Evolutionary conservation across 35 echinoderm and acorn worm species (phyloP).

Genomic region (Holothuria glaberrima): DNA sequence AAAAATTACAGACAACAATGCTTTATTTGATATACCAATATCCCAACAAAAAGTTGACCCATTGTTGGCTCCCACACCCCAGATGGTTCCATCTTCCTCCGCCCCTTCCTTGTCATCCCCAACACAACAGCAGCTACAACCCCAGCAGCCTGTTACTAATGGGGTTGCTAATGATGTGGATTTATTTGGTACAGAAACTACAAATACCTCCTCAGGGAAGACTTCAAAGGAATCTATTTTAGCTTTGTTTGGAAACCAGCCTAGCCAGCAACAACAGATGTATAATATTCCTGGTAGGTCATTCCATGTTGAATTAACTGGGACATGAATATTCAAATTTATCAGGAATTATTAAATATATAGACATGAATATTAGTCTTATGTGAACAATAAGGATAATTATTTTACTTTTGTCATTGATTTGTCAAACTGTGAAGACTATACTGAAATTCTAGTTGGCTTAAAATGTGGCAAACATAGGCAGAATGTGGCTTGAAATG

Average conservation of each 20-base stretch:
- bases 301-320: not conserved
- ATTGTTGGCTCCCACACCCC: not conserved
- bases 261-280: conserved; percentile 51
- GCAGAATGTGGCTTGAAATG: too few species aligned
- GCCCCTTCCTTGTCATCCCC: conserved; percentile 24
- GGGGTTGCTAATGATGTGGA: conserved; percentile 55
- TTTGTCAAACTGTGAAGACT: too few species aligned
- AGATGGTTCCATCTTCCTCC: conserved; percentile 34
- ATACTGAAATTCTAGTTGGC: too few species aligned
- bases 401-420: too few species aligned
- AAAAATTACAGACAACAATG: conserved; percentile 29
- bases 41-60: not conserved
- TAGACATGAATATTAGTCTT: too few species aligned
- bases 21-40: conserved; percentile 35
- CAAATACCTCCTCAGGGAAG: conserved; percentile 37
- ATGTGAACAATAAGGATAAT: too few species aligned
- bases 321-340: not conserved
- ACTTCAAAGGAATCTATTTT: conserved; percentile 89
- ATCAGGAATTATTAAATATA: too few species aligned
- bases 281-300: conserved; percentile 87
- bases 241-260: conserved; percentile 72
- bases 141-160: not conserved
- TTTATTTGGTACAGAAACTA: conserved; percentile 69
- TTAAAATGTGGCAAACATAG: too few species aligned
- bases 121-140: not conserved